Base-by-base conservation (phyloP, 1,140 invertebrate species). In the Leptopilina boulardi region DNA sequence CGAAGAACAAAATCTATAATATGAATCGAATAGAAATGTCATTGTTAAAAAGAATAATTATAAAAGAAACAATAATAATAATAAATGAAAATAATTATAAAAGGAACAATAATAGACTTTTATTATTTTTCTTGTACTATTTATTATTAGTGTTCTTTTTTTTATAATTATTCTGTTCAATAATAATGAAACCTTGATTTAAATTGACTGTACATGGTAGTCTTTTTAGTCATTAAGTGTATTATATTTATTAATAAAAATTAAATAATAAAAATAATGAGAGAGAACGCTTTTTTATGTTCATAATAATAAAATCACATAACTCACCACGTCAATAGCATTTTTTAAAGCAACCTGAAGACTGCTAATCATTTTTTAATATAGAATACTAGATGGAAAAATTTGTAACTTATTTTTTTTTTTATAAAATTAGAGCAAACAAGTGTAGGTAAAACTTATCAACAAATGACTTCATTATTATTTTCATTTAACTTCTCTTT, bases 261-360 rank as follows among this genome's bases (percentile, higher is more conserved):
- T 44, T n/a, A 23, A 71, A 21, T n/a, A 19, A 41, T 19, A 4
- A 8, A 71, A 19, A 71, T n/a, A 19, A 41, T 44, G 15, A 8
- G 4, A 5, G n/a, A 18, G n/a, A n/a, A n/a, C n/a, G n/a, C n/a
- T n/a, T 51, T 51, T 73, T 73, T 13, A 51, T 73, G 19, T 8
- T 10, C n/a, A n/a, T n/a, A n/a, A 21, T 26, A 51, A 54, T 42
- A 10, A 73, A 73, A 54, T 77, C n/a, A 72, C 78, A 23, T 26
- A 56, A 90, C 91, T 91, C 82, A 92, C 91, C 87, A 91, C 90
- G 79, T 92, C 91, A 82, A 92, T 91, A 83, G 91, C 91, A 90
- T 90, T 91, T 85, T 91, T 91, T 71, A 92, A 76, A 80, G 87
- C 91, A 80, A 86, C 86, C 75, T 91, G 91, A 86, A 92, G 88